These are phyloP conservation scores for Loris lydekkerianus DNA, from an alignment of 2,797 vertebrate species.

Conservation along the genomic window DNA sequence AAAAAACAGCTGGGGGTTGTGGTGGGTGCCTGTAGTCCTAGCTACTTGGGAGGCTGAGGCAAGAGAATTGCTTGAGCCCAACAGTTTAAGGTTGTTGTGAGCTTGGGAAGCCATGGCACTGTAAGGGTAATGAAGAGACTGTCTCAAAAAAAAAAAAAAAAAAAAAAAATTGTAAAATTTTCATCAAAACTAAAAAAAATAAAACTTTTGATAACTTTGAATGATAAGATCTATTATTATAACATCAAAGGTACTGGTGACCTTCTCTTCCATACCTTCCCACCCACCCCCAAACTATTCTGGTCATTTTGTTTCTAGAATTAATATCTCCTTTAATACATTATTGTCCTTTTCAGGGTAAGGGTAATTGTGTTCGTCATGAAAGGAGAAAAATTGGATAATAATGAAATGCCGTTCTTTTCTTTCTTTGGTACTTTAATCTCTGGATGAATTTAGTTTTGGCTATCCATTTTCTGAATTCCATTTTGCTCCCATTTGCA, in stretches of 20 bases:
- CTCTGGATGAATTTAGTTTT: conserved; percentile 1
- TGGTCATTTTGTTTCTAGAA: conserved; percentile 42
- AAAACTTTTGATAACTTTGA: neutral
- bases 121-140: no score
- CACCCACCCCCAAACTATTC: neutral
- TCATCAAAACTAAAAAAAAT: conserved; percentile 5
- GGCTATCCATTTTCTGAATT: conserved; percentile 3
- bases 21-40: no score
- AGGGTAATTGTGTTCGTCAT: neutral
- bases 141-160: no score
- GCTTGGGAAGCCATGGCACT: no score
- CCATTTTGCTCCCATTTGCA: neutral
- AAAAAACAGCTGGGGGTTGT: no score
- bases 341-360: neutral
- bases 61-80: no score
- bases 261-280: neutral
- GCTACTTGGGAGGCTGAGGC: no score
- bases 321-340: conserved; percentile 42
- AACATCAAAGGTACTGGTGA: neutral
- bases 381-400: conserved; percentile 23
- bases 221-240: neutral
- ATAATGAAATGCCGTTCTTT: neutral
- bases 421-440: neutral
- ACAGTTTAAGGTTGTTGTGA: no score
- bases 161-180: neutral